Base-by-base conservation (phyloP, 2,888 invertebrate genomes). In the Caenorhabditis doughertyi region DNA sequence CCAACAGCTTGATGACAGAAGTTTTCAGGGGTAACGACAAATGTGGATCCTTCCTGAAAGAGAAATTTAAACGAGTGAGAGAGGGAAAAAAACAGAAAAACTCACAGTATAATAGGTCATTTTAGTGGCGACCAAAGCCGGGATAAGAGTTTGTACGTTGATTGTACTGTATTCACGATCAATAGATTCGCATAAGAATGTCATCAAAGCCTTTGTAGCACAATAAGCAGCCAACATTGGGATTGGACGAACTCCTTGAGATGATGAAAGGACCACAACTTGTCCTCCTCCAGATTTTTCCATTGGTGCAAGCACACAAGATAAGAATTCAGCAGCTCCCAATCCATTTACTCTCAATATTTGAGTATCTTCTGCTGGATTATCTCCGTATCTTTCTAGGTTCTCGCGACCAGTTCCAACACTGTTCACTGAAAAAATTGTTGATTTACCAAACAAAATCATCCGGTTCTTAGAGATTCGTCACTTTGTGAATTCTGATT, bases 41-140 rank as follows among this genome's bases (percentile, higher is more conserved):
- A 90, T 21, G 90, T 74, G 9, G 86, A 85, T n/a, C 89, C 88
- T 47, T 81, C 84, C 89, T 90, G 74, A 8, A 86, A n/a, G n/a
- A n/a, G n/a, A n/a, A n/a, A n/a, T n/a, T n/a, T n/a, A n/a, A n/a
- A n/a, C n/a, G n/a, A n/a, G n/a, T n/a, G n/a, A n/a, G n/a, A 79
- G 16, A 27, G 27, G 11, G 39, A 23, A 3, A 11, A 25, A 35
- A 53, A 49, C 2, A 4, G 1, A 3, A 47, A 13, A 11, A 25
- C 76, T 73, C 55, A 89, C 89, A 83, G 86, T 85, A 65, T 91
- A 91, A 70, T 90, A 90, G n/a, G 89, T 90, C 91, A 91, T 91
- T 62, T 91, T 91, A 4, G 91, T 91, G 60, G 91, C 91, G 21
- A 91, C 88, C 55, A 91, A 77, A 7, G 90, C 90, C 18, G 91